Percentiles rank a stretch among this genome's conserved stretches.
Conservation (phyloP, 2,888 invertebrate species). For the Plagodis pulveraria region DNA sequence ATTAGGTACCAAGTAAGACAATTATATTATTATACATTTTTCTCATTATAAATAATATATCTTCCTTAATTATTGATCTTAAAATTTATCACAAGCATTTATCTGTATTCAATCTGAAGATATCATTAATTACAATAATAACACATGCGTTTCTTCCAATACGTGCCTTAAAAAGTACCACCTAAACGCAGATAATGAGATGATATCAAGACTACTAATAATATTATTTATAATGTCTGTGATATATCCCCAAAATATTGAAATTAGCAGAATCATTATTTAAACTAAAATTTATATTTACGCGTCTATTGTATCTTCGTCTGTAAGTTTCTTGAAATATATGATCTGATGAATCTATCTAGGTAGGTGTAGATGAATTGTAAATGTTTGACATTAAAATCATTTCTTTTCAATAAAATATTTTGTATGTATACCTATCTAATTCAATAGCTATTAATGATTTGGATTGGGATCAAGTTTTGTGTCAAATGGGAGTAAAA, state of each 20-base stretch:
- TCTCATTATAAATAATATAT: no score
- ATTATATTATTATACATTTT: no score
- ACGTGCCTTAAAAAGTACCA: background rate
- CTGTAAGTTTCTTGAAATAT: background rate
- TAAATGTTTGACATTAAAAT: background rate
- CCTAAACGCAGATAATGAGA: background rate
- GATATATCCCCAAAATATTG: background rate
- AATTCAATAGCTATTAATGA: constrained; percentile 14
- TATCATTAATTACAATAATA: no score
- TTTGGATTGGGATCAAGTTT: constrained; percentile 41
- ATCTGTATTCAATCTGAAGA: no score
- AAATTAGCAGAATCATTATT: no score
- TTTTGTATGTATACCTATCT: background rate
- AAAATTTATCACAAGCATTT: no score
- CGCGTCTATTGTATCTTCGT: no score
- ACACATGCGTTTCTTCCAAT: background rate
- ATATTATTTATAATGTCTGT: background rate
- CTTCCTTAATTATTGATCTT: no score
- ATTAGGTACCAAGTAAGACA: no score
- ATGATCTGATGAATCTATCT: background rate
- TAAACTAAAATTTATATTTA: no score
- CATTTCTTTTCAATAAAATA: background rate
- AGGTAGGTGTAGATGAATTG: background rate
- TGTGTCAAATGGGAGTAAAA: constrained; percentile 41
- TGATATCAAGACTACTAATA: background rate